Evolutionary conservation across 2,888 invertebrate genomes (phyloP).

Genomic region (Hylaea fasciaria): DNA sequence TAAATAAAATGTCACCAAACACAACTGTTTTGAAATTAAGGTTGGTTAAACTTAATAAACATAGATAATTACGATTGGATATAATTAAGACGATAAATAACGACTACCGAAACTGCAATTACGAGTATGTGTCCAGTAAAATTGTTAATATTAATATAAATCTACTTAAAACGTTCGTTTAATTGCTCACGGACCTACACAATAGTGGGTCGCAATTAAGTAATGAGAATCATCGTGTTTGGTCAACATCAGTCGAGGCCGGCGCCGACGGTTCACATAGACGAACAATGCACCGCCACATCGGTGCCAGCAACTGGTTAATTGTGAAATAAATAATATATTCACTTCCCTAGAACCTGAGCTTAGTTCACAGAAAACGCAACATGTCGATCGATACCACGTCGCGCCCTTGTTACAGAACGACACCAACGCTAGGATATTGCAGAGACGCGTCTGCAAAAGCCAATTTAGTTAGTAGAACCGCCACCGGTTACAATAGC

Average conservation of each 20-base stretch:
- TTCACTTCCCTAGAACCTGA: slow-evolving; percentile 13
- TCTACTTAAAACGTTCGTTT: slow-evolving; percentile 73
- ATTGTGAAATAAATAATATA: slow-evolving; percentile 44
- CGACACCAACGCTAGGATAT: slow-evolving; percentile 9
- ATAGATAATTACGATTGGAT: slow-evolving; percentile 31
- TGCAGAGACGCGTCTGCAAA: slow-evolving; percentile 29
- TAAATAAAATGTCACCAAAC: slow-evolving; percentile 3
- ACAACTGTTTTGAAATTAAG: slow-evolving; percentile 21
- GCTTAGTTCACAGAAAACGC: slow-evolving; percentile 29
- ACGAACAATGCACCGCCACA: slow-evolving; percentile 54
- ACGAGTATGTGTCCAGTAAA: slow-evolving; percentile 52
- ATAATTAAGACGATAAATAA: slow-evolving; percentile 37
- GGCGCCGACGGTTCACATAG: slow-evolving; percentile 69
- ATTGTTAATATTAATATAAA: slow-evolving; percentile 73
- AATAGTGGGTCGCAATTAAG: slow-evolving; percentile 78
- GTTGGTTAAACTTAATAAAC: no score
- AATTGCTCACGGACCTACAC: slow-evolving; percentile 71
- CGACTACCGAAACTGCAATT: slow-evolving; percentile 35
- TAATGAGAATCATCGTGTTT: slow-evolving; percentile 77
- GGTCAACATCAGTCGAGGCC: slow-evolving; percentile 70
- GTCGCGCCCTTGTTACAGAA: background rate
- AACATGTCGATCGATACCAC: slow-evolving; percentile 40
- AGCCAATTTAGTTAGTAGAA: slow-evolving; percentile 39
- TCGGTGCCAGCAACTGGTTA: slow-evolving; percentile 44
- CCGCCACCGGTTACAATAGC: slow-evolving; percentile 44